These are phyloP conservation scores for Megaceryle alcyon DNA, from an alignment of 2,797 vertebrate genomes.

Conservation along the genomic window DNA sequence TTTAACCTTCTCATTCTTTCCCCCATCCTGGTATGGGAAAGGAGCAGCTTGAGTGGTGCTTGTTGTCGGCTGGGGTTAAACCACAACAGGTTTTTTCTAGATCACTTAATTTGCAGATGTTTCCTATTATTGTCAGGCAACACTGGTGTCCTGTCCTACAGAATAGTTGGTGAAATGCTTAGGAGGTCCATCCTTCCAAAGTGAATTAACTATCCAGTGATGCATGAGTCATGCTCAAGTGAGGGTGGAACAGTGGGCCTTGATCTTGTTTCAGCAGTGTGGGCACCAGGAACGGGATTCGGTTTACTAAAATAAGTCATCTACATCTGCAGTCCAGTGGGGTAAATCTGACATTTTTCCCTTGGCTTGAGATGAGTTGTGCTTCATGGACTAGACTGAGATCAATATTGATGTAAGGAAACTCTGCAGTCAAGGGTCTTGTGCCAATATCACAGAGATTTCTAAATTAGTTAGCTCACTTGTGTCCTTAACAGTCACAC, in stretches of 20 bases:
- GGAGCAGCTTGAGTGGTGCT: background rate
- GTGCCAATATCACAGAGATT: background rate
- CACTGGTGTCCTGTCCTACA: background rate
- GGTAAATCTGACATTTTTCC: background rate
- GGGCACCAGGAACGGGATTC: background rate
- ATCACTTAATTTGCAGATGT: background rate
- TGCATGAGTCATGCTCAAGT: background rate
- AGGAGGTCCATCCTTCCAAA: background rate
- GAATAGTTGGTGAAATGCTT: background rate
- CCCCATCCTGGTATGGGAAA: rapidly evolving
- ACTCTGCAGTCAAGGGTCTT: background rate
- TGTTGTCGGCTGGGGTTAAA: background rate
- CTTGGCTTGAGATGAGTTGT: rapidly evolving
- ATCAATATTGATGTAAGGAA: background rate
- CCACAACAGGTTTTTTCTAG: background rate
- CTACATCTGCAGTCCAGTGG: background rate
- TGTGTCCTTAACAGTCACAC: background rate
- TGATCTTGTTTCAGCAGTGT: background rate
- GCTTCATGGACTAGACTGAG: background rate
- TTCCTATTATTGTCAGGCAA: background rate
- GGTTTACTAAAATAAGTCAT: background rate
- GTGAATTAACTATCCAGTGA: background rate
- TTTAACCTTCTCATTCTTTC: background rate
- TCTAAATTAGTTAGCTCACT: background rate
- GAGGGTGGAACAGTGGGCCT: background rate